phyloP scores from a whole-genome alignment of 2,797 vertebrate species.

The Falco cherrug region DNA sequence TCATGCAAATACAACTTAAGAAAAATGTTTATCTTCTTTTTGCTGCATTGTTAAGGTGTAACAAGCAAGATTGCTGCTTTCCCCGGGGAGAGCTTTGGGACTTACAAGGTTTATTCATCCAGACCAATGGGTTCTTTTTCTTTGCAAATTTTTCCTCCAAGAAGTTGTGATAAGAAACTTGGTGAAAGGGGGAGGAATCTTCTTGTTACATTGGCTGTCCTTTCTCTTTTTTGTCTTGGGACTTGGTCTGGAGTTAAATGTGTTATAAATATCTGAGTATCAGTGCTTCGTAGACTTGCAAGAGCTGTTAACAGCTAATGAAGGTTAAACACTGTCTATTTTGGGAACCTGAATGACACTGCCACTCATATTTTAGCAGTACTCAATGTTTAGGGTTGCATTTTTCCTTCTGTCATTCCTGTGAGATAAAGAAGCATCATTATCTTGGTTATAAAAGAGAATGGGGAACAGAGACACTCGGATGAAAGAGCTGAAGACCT shows the following conservation, averaged over 20 bases:
- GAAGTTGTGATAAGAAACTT: neutral
- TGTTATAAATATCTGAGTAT: constrained; percentile 39
- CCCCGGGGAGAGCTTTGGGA: neutral
- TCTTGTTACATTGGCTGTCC: neutral
- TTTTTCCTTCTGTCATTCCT: neutral
- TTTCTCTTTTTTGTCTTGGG: neutral
- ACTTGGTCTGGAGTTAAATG: constrained; percentile 16
- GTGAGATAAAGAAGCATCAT: neutral
- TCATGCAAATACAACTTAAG: neutral
- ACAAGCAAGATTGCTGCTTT: neutral
- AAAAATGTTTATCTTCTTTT: neutral
- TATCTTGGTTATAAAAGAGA: neutral
- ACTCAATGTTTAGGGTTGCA: neutral
- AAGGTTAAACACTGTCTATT: constrained; percentile 55
- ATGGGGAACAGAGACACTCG: fast-evolving
- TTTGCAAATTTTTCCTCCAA: neutral
- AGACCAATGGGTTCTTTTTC: neutral
- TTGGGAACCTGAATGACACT: constrained; percentile 8
- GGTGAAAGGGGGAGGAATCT: neutral
- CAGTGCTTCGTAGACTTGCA: neutral
- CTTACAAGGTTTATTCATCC: neutral
- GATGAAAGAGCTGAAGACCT: neutral
- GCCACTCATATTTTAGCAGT: constrained; percentile 1
- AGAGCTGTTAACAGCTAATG: constrained; percentile 51
- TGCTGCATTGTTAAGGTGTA: neutral